Percentiles rank a stretch among this genome's conserved stretches.
These are phyloP conservation scores for Vespertilio murinus DNA, from an alignment of 2,797 vertebrate genomes.

Conservation along the genomic window DNA sequence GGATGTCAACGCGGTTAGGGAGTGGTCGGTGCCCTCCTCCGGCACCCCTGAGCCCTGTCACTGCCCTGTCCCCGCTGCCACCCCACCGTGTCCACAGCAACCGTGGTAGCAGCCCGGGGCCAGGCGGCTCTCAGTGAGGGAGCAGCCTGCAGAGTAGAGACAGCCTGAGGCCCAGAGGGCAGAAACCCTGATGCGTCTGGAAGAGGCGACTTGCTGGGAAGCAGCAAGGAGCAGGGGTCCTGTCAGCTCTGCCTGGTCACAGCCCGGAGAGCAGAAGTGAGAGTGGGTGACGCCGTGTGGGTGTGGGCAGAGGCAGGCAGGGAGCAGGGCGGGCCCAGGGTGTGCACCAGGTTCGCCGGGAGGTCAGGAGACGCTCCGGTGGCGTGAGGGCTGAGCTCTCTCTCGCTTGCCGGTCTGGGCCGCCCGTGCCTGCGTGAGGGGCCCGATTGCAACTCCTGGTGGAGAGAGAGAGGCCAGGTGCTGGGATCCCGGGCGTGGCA, in stretches of 20 bases:
- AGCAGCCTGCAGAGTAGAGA: background rate
- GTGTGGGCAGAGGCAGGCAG: background rate
- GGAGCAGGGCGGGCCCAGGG: background rate
- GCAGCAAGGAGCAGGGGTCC: background rate
- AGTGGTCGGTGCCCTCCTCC: background rate
- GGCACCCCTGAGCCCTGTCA: background rate
- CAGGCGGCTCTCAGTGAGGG: background rate
- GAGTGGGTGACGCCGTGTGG: background rate
- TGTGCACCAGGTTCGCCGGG: background rate
- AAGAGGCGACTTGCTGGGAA: background rate
- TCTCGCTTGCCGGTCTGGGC: background rate
- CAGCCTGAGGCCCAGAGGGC: background rate
- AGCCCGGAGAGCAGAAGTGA: background rate
- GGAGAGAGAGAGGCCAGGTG: background rate
- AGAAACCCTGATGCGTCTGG: background rate
- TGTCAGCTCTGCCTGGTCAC: background rate
- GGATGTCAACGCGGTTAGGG: background rate
- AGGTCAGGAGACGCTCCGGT: background rate
- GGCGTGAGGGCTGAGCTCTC: background rate
- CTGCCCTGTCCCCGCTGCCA: too few relatives aligned
- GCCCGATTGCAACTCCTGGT: accelerated
- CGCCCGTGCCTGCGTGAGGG: accelerated
- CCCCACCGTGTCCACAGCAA: background rate
- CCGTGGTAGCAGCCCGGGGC: background rate
- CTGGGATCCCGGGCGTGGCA: accelerated